Conservation (phyloP, 2,797 vertebrate genomes). For the Cynodonichthys magdalenae region DNA sequence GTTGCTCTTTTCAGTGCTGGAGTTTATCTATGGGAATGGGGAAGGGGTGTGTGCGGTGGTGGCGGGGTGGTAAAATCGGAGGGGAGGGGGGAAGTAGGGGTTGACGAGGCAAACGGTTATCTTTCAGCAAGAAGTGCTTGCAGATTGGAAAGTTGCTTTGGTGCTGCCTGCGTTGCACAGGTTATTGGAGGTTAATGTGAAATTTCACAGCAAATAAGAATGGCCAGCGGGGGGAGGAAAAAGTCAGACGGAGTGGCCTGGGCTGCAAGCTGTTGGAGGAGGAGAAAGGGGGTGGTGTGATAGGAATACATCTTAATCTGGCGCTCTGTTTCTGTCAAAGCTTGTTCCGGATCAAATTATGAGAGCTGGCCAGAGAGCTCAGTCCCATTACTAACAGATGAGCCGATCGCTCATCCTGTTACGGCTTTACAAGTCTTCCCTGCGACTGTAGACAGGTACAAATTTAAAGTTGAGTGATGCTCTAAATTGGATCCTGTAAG, state of each 20-base stretch:
- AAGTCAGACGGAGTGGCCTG: conserved; percentile 36
- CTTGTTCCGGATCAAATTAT: conserved; percentile 82
- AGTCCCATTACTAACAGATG: conserved; percentile 78
- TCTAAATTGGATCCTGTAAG: conserved; percentile 76
- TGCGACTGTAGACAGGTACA: conserved; percentile 68
- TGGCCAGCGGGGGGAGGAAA: conserved; percentile 21
- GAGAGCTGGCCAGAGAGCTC: conserved; percentile 72
- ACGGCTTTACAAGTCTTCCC: conserved; percentile 60
- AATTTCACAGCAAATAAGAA: conserved; percentile 72
- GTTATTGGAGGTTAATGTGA: conserved; percentile 76
- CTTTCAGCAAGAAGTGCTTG: conserved; percentile 54
- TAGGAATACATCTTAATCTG: conserved; percentile 80
- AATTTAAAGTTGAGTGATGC: conserved; percentile 76
- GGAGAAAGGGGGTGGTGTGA: conserved; percentile 52
- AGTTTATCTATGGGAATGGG: conserved; percentile 66
- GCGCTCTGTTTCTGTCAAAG: conserved; percentile 80
- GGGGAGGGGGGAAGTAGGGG: conserved; percentile 18
- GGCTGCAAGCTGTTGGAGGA: conserved; percentile 39
- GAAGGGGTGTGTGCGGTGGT: neutral
- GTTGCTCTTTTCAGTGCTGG: conserved; percentile 62
- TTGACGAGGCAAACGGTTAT: conserved; percentile 75
- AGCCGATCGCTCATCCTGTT: conserved; percentile 79
- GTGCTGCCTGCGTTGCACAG: conserved; percentile 44
- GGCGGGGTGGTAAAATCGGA: no score
- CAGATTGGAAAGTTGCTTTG: conserved; percentile 66